Conservation (phyloP, 2,797 vertebrate genomes). For the Coracias cyanogaster region DNA sequence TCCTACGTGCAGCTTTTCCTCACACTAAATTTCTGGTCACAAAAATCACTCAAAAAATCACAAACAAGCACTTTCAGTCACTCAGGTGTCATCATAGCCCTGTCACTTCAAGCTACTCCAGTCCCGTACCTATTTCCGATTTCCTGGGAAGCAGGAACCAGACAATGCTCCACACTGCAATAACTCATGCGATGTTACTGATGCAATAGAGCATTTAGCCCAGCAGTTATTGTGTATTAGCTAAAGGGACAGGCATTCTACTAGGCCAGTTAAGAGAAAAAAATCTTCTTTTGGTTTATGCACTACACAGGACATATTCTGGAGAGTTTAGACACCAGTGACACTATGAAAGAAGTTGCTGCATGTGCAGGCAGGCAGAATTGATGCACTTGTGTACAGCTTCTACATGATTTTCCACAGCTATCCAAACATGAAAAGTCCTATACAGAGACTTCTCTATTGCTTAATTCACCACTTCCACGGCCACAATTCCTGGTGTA, state of each 20-base stretch:
- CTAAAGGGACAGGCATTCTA: not conserved
- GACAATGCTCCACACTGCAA: not conserved
- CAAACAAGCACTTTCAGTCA: not conserved
- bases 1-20: not conserved
- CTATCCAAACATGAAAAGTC: not conserved
- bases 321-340: not conserved
- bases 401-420: not conserved
- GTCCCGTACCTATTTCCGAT: not conserved
- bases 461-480: constrained; percentile 15
- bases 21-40: not conserved
- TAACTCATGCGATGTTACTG: not conserved
- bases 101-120: not conserved
- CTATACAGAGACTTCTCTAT: not conserved
- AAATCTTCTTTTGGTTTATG: not conserved
- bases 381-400: not conserved
- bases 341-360: not conserved
- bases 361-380: not conserved
- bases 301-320: not conserved
- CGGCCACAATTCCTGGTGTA: not conserved
- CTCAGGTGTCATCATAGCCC: not conserved
- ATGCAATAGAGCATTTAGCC: not conserved
- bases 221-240: not conserved
- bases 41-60: not conserved
- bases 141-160: not conserved
- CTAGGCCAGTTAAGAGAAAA: not conserved